Conservation (phyloP, 2,888 invertebrate species). For the Pediacus dermestoides region DNA sequence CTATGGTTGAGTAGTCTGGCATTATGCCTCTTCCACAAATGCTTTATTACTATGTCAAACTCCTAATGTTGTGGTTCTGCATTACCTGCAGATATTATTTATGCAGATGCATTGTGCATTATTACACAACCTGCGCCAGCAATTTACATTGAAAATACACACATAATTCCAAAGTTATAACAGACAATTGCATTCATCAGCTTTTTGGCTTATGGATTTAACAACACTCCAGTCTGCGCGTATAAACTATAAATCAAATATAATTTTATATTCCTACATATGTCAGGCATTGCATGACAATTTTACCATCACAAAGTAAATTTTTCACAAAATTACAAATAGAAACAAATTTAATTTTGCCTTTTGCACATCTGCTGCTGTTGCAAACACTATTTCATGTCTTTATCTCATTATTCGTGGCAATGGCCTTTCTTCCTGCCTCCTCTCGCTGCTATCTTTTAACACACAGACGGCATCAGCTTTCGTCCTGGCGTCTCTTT, state of each 20-base stretch:
- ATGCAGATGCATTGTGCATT: slow-evolving; percentile 14
- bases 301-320: too few species aligned
- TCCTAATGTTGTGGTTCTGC: slow-evolving; percentile 22
- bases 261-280: slow-evolving; percentile 2
- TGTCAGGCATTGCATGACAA: too few species aligned
- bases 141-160: slow-evolving; percentile 13
- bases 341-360: neutral
- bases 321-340: too few species aligned
- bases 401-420: slow-evolving; percentile 1
- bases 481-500: slow-evolving; percentile 9
- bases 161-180: slow-evolving; percentile 8
- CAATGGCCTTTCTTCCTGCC: slow-evolving; percentile 1
- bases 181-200: neutral
- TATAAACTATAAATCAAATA: too few species aligned
- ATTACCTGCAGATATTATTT: slow-evolving; percentile 22
- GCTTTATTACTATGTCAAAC: slow-evolving; percentile 27
- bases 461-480: slow-evolving; percentile 1
- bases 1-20: slow-evolving; percentile 22
- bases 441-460: too few species aligned
- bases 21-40: slow-evolving; percentile 23
- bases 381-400: too few species aligned
- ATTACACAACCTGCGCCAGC: slow-evolving; percentile 8
- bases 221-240: too few species aligned
- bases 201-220: too few species aligned
- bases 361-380: neutral